Evolutionary conservation across 2,113 vertebrate species (phyloP), one percentile per base, ranked within the genome.

Genomic region (Epinephelus fuscoguttatus): DNA sequence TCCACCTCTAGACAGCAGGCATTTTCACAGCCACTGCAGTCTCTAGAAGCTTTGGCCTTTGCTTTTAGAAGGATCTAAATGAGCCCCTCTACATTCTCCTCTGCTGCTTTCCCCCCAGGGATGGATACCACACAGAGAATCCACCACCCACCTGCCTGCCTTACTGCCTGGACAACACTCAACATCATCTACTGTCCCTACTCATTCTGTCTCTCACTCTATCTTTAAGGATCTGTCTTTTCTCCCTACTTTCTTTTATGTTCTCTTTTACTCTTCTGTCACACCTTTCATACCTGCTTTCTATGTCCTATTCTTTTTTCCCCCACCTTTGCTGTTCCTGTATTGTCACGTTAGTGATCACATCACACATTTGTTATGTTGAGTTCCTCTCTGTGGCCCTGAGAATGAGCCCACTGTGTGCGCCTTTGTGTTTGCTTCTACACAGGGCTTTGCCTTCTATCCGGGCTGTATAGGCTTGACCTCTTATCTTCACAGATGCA

Each of bases 311-410:
- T 50, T 70, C 11, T 47, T 53, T 57, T 68, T 52, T 17, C 13
- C 8, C 23, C 52, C 64, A 68, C 67, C 84, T 83, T 81, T 70
- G 84, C 89, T 90, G 84, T 70, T 81, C 74, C 81, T 93, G 67
- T 88, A 88, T 93, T 90, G 86, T 84, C 86, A 84, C 92, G 88
- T 95, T 91, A 84, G 84, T 91, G 91, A 87, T 92, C 92, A 86
- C 81, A 87, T 93, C 91, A 90, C 88, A 91, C 81, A 71, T 88
- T 88, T 80, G 45, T 81, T 64, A 75, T 74, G 75, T 66, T 30
- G 33, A 82, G 77, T 71, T 15, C 21, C 30, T 82, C 59, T 84
- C 59, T 70, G 2, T 57, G 59, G 78, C 82, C 77, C 68, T 60
- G 64, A 78, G 23, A 83, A 64, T 5, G 15, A 75, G 75, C 59